Conservation (phyloP, 2,113 vertebrate genomes). For the Spea bombifrons region DNA sequence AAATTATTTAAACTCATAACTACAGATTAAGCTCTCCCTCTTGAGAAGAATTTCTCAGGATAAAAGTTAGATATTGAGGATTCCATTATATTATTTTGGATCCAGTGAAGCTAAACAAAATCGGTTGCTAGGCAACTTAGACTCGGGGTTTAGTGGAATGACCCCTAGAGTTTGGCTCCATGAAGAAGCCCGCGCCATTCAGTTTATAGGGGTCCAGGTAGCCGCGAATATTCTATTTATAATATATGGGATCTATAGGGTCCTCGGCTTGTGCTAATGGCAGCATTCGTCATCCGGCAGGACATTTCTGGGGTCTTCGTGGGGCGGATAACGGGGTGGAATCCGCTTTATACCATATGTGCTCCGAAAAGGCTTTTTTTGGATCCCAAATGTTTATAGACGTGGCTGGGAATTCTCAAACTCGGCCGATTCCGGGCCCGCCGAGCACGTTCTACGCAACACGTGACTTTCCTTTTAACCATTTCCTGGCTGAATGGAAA, state of each 20-base stretch:
- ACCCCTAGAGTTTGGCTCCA: not conserved
- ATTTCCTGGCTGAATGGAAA: no score
- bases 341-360: constrained; percentile 15
- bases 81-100: no score
- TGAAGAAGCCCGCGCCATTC: not conserved
- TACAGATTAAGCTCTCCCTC: no score
- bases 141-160: no score
- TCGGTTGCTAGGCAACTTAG: no score
- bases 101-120: no score
- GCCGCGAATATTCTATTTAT: constrained; percentile 10
- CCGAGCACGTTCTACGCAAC: no score
- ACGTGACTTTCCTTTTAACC: no score
- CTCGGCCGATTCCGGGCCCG: not conserved
- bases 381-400: not conserved
- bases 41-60: no score
- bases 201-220: not conserved
- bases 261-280: not conserved
- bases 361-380: not conserved
- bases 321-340: not conserved
- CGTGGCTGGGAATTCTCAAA: constrained; percentile 6
- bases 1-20: no score
- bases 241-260: not conserved
- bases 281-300: not conserved
- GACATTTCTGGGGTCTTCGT: not conserved
- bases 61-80: no score